Conservation (phyloP, 2,797 vertebrate species). For the Falco cherrug region DNA sequence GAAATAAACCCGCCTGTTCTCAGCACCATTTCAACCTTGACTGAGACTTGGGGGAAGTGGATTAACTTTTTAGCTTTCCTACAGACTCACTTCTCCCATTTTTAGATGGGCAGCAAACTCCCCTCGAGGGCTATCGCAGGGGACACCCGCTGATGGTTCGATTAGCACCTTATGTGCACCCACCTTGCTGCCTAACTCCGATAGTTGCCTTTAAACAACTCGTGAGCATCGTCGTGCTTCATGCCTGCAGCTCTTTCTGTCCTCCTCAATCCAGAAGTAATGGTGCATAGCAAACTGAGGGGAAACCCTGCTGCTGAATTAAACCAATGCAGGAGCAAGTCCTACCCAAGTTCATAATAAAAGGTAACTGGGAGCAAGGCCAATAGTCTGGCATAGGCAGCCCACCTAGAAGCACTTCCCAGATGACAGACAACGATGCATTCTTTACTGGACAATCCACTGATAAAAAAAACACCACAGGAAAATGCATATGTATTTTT, state of each 20-base stretch:
- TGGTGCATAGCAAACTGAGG: accelerated
- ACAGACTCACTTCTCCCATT: accelerated
- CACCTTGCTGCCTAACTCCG: too few species aligned
- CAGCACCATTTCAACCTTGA: neutral
- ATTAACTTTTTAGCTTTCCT: neutral
- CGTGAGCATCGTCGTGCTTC: neutral
- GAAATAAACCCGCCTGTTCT: neutral
- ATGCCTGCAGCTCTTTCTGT: accelerated
- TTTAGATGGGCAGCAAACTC: neutral
- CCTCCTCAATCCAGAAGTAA: neutral
- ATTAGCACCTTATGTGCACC: accelerated
- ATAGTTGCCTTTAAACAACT: neutral
- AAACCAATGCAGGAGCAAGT: neutral
- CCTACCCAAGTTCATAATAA: neutral
- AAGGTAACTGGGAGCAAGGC: neutral
- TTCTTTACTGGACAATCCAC: neutral
- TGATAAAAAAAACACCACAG: neutral
- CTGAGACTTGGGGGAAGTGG: neutral
- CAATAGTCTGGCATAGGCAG: neutral
- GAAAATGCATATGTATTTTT: neutral
- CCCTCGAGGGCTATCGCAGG: neutral
- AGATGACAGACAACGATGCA: neutral
- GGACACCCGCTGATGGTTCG: neutral
- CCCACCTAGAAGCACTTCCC: neutral
- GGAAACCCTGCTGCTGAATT: neutral